Evolutionary conservation across 1,140 invertebrate genomes (phyloP).

Genomic region (Hyles vespertilio): DNA sequence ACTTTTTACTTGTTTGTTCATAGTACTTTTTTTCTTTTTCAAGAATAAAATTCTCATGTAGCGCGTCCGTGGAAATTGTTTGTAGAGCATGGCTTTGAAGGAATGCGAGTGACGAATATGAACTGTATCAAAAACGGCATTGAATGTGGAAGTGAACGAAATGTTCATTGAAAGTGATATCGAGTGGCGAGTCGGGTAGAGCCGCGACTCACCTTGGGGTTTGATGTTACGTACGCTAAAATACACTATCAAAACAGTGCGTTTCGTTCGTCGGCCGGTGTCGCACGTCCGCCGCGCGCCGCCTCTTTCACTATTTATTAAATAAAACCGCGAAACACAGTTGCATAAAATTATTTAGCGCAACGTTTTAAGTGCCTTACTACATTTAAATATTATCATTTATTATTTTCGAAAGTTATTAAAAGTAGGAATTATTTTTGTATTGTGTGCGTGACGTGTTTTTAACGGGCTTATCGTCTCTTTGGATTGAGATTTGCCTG

Average conservation of each 20-base stretch:
- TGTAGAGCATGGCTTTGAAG: neutral
- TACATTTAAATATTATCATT: slow-evolving; percentile 12
- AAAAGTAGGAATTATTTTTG: slow-evolving; percentile 20
- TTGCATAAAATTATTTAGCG: neutral
- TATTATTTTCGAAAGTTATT: slow-evolving; percentile 4
- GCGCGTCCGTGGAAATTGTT: neutral
- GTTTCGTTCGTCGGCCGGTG: slow-evolving; percentile 33
- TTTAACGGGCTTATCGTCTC: slow-evolving; percentile 24
- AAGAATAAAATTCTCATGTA: slow-evolving; percentile 13
- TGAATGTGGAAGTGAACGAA: slow-evolving; percentile 20
- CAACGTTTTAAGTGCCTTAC: slow-evolving; percentile 17
- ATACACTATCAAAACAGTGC: slow-evolving; percentile 68
- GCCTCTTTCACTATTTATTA: slow-evolving; percentile 13
- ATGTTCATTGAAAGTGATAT: slow-evolving; percentile 31
- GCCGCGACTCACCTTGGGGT: slow-evolving; percentile 56
- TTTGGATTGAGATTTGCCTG: slow-evolving; percentile 35
- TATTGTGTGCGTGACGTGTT: slow-evolving; percentile 30
- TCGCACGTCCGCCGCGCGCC: slow-evolving; percentile 30
- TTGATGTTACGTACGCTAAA: slow-evolving; percentile 58
- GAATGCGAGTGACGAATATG: neutral
- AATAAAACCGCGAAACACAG: slow-evolving; percentile 21
- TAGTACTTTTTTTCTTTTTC: slow-evolving; percentile 16
- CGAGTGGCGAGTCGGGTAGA: slow-evolving; percentile 37
- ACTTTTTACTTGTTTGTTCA: slow-evolving; percentile 22
- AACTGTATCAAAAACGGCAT: slow-evolving; percentile 21